Evolutionary conservation across 1,140 invertebrate genomes (phyloP), one percentile per base, ranked within the genome.

Genomic region (Heliconius nattereri): DNA sequence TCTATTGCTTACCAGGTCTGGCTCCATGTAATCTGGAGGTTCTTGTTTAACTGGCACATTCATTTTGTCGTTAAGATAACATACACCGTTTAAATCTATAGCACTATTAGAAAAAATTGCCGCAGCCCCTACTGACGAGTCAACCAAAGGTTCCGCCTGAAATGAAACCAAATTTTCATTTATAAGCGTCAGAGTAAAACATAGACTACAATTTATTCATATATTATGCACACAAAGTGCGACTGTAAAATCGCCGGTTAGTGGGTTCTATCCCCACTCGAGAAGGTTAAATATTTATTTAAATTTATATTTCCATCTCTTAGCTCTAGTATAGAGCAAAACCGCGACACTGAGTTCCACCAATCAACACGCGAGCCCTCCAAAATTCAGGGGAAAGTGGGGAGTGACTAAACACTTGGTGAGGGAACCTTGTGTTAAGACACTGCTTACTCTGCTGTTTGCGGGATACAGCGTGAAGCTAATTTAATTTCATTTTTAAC

Each of bases 21-120:
- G 79, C 35, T 94, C 88, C 13, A 91, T 78, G 49, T 93, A 92
- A 23, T 94, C 93, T 0, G 52, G 75, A 19, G 88, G 84, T 74
- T 94, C 92, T 37, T 93, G 89, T 81, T 96, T 95, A n/a, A 95
- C 91, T 81, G 92, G 91, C 26, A 90, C 90, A 72, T 94, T 93
- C 78, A 97, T 93, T 81, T 96, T 96, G 84, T 98, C 97, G 87
- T 97, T 97, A 2, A 97, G 92, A 86, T 96, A 97, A 70, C 92
- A 94, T 1, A 97, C 96, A 85, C 97, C 97, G 83, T 97, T 97
- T 40, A 98, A 92, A 90, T 97, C 97, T 1, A 98, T 97, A n/a
- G 97, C 97, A 87, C 98, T 98, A 86, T 99, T 98, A 2, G 97
- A 97, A 90, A 98, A 97, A 52, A 98, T 96, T 2, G 97, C 96